Evolutionary conservation across 2,888 invertebrate genomes (phyloP), one percentile per base, ranked within the genome.

Genomic region (Caenorhabditis panamensis): DNA sequence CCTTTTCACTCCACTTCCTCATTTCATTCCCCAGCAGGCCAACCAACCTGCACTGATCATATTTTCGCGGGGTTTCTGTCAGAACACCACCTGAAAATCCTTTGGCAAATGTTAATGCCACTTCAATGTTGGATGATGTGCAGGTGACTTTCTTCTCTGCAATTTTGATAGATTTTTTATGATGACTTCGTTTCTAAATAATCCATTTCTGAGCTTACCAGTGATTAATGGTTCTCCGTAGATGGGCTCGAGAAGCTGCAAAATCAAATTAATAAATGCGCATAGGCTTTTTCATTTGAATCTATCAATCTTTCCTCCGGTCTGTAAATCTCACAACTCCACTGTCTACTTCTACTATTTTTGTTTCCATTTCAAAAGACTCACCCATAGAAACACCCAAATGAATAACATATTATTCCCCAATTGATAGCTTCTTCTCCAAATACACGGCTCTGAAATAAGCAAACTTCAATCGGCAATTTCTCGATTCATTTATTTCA

Each of bases 121-220:
- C 85, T 31, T 84, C 83, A 80, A 88, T 88, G 13, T 82, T 79
- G 11, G 82, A 71, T 2, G 86, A 77, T 1, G 84, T 75, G 58
- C 88, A 88, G 24, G 75, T 68, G 0, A 88, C 88, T 62, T 82
- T 78, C 6, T 83, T 80, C 9, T 88, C 88, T 85, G 78, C 59
- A 79, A 66, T n/a, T 11, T 18, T 18, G 41, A 13, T 44, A 11
- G n/a, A 31, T 44, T 22, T 54, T n/a, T 13, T 37, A 26, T n/a
- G n/a, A n/a, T n/a, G n/a, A n/a, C n/a, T n/a, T n/a, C n/a, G n/a
- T n/a, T n/a, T n/a, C n/a, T n/a, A n/a, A n/a, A n/a, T n/a, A n/a
- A n/a, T n/a, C n/a, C n/a, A n/a, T n/a, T n/a, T n/a, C n/a, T n/a
- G n/a, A n/a, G n/a, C n/a, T n/a, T 31, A 31, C 78, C 78, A 59